A percentile compares a stretch with the other conserved stretches of the same genome.
Conservation (phyloP, 2,797 vertebrate genomes). For the Peromyscus eremicus region DNA sequence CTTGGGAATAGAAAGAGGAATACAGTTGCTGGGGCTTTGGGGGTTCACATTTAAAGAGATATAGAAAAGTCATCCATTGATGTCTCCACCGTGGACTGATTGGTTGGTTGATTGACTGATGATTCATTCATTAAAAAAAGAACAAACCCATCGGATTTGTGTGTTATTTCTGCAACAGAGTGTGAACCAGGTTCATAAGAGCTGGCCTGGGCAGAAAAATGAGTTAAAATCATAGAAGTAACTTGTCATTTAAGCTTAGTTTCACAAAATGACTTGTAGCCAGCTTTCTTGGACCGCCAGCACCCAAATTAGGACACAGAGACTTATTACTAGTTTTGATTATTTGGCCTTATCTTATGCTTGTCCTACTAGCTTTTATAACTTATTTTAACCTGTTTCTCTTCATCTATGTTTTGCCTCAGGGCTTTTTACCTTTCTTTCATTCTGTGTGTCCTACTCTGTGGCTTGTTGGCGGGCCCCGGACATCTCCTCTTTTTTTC, state of each 20-base stretch:
- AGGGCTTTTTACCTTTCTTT: not conserved
- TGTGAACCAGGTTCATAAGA: not conserved
- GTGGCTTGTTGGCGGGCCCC: not conserved
- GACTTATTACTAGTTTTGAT: not conserved
- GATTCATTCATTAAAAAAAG: constrained; percentile 7
- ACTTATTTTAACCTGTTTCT: not conserved
- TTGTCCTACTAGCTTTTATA: not conserved
- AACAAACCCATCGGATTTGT: not conserved
- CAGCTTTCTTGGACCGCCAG: not conserved
- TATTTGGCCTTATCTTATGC: not conserved
- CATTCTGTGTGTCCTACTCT: not conserved
- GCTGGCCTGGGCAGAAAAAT: not conserved
- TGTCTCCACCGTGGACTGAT: not conserved
- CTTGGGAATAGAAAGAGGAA: not conserved
- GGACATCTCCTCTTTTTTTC: not conserved
- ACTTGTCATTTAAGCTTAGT: not conserved
- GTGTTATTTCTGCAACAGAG: not conserved
- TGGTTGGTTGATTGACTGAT: not conserved
- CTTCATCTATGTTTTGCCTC: not conserved
- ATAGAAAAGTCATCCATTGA: not conserved
- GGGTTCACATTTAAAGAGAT: not conserved
- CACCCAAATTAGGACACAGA: not conserved
- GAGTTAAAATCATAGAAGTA: not conserved
- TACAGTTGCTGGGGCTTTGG: not conserved
- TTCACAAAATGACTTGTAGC: not conserved